phyloP scores from a whole-genome alignment of 2,888 invertebrate species.

The Petrophora chlorosata region DNA sequence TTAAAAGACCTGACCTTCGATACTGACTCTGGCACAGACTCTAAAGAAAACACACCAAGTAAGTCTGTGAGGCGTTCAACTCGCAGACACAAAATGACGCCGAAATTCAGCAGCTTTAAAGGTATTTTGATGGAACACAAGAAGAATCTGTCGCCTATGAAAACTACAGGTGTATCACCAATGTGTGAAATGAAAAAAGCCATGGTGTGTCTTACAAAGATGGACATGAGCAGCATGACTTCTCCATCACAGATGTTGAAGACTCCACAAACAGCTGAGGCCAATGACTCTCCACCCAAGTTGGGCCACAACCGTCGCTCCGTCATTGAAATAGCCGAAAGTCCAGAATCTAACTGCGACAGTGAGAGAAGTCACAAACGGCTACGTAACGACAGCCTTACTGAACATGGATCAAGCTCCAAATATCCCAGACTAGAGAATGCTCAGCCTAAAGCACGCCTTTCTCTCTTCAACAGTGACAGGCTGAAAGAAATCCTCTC shows the following conservation, averaged over 20 bases:
- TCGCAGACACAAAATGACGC: constrained; percentile 60
- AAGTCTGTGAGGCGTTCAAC: constrained; percentile 58
- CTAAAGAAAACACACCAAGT: constrained; percentile 76
- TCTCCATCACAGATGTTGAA: constrained; percentile 74
- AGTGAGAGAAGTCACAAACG: constrained; percentile 72
- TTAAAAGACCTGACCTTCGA: constrained; percentile 78
- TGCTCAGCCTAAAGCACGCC: constrained; percentile 71
- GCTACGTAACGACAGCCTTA: constrained; percentile 62
- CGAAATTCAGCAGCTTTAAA: constrained; percentile 69
- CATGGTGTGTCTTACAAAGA: constrained; percentile 64
- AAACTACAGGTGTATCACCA: constrained; percentile 43
- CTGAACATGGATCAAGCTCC: constrained; percentile 59
- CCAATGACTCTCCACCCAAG: constrained; percentile 70
- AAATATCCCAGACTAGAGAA: constrained; percentile 69
- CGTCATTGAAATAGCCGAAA: constrained; percentile 65
- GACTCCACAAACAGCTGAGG: constrained; percentile 69
- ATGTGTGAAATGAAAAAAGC: constrained; percentile 61
- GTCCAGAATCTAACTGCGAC: constrained; percentile 66
- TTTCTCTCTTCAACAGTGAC: constrained; percentile 73
- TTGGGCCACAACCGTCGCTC: constrained; percentile 63
- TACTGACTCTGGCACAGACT: constrained; percentile 72
- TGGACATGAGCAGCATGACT: constrained; percentile 60
- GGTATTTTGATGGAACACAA: constrained; percentile 70
- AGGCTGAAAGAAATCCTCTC: constrained; percentile 77
- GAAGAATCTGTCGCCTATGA: constrained; percentile 49